A percentile compares a stretch with the other conserved stretches of the same genome.
Conservation (phyloP, 2,797 vertebrate genomes). For the Pseudochromis fuscus region DNA sequence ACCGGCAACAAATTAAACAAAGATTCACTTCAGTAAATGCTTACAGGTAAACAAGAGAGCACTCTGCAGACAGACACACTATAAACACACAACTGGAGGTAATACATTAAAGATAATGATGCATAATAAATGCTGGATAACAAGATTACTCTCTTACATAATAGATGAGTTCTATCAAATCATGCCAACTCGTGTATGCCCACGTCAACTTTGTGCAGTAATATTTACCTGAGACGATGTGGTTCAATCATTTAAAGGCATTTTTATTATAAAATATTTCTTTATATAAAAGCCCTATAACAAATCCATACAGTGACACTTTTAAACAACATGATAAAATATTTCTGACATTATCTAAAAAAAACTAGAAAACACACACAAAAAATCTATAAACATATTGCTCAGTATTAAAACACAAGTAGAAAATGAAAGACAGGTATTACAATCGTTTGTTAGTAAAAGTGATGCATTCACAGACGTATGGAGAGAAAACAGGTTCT, state of each 20-base stretch:
- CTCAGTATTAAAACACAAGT: slow-evolving; percentile 50
- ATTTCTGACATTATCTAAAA: slow-evolving; percentile 65
- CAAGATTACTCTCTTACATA: slow-evolving; percentile 62
- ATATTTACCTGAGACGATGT: slow-evolving; percentile 9
- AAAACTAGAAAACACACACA: slow-evolving; percentile 17
- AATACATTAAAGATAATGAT: slow-evolving; percentile 66
- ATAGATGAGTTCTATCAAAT: slow-evolving; percentile 63
- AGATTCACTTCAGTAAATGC: slow-evolving; percentile 21
- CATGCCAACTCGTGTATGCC: not conserved
- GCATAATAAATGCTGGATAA: slow-evolving; percentile 69
- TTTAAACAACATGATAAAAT: slow-evolving; percentile 63
- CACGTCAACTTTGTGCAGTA: not conserved
- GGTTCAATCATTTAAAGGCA: slow-evolving; percentile 32
- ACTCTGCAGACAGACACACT: slow-evolving; percentile 27
- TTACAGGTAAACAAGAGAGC: slow-evolving; percentile 59
- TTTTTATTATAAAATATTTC: slow-evolving; percentile 73
- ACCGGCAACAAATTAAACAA: slow-evolving; percentile 41
- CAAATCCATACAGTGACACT: slow-evolving; percentile 60
- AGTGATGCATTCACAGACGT: slow-evolving; percentile 41
- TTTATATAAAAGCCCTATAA: slow-evolving; percentile 69
- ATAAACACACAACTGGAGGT: slow-evolving; percentile 36
- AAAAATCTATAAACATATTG: slow-evolving; percentile 49
- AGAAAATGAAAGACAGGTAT: slow-evolving; percentile 30
- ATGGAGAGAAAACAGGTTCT: slow-evolving; percentile 16
- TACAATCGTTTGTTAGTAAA: slow-evolving; percentile 62